Conservation (phyloP, 2,113 vertebrate genomes). For the Xyliphius kryptos region DNA sequence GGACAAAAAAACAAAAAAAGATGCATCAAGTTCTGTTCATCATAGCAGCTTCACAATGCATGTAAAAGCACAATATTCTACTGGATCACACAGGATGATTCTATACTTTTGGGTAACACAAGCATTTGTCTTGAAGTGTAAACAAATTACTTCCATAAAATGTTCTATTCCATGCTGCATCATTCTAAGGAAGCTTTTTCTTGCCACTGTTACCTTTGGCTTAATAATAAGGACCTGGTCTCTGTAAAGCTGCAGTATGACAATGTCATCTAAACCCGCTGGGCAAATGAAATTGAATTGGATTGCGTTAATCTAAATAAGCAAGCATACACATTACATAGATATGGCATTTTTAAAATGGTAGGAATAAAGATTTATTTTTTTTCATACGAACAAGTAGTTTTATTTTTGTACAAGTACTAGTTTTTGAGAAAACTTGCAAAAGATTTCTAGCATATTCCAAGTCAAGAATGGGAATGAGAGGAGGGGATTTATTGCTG, state of each 20-base stretch:
- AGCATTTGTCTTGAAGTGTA: no score
- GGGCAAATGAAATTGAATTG: background rate
- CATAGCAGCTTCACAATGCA: no score
- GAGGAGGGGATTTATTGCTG: constrained; percentile 90
- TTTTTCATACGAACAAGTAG: constrained; percentile 74
- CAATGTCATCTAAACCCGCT: background rate
- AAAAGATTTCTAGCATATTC: constrained; percentile 86
- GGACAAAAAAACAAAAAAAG: no score
- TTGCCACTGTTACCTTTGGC: no score
- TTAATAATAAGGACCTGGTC: background rate
- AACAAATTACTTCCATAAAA: no score
- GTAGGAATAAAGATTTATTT: constrained; percentile 86
- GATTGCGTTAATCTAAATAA: background rate
- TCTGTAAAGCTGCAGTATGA: background rate
- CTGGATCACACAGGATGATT: no score
- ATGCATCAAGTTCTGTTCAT: no score
- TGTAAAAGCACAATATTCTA: no score
- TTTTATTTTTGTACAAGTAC: constrained; percentile 76
- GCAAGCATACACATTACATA: constrained; percentile 25
- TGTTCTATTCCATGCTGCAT: no score
- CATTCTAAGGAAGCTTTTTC: no score
- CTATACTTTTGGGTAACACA: no score
- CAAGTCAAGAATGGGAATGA: constrained; percentile 71
- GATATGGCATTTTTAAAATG: constrained; percentile 70
- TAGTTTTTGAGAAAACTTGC: constrained; percentile 87